Conservation (phyloP, 2,888 invertebrate species). For the Congeria kusceri region DNA sequence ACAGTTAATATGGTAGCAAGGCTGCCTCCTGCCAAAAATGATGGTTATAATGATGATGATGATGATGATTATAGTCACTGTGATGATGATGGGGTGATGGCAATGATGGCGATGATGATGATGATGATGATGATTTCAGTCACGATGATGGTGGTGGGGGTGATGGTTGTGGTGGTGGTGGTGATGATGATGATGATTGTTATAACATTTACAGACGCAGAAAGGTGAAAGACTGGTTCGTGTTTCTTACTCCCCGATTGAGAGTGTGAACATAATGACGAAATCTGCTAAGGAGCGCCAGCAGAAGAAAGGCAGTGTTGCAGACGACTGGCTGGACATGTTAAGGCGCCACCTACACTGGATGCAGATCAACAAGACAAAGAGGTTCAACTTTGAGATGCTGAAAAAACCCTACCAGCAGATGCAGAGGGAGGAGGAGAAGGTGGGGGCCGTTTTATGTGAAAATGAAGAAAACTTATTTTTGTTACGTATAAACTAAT, state of each 20-base stretch:
- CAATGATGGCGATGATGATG: too few species aligned
- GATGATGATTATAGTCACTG: too few species aligned
- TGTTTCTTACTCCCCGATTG: conserved; percentile 73
- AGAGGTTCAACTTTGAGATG: conserved; percentile 69
- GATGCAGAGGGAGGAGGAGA: conserved; percentile 42
- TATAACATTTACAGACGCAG: conserved; percentile 61
- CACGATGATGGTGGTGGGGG: too few species aligned
- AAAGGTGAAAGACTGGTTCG: conserved; percentile 74
- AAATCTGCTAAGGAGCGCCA: conserved; percentile 72
- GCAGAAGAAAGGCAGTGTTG: conserved; percentile 59
- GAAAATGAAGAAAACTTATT: too few species aligned
- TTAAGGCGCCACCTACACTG: conserved; percentile 71
- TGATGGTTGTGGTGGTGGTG: too few species aligned
- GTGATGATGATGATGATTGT: too few species aligned
- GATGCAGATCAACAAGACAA: conserved; percentile 68
- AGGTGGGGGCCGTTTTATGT: conserved; percentile 8
- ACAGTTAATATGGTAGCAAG: too few species aligned
- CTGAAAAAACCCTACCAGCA: conserved; percentile 65
- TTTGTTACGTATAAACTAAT: too few species aligned
- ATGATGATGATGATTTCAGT: too few species aligned
- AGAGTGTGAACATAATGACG: conserved; percentile 75
- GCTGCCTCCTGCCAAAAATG: too few species aligned
- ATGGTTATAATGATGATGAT: too few species aligned
- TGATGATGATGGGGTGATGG: too few species aligned
- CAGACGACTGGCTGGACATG: conserved; percentile 78